Base-by-base conservation (phyloP, 2,113 vertebrate genomes). In the Lepus americanus region DNA sequence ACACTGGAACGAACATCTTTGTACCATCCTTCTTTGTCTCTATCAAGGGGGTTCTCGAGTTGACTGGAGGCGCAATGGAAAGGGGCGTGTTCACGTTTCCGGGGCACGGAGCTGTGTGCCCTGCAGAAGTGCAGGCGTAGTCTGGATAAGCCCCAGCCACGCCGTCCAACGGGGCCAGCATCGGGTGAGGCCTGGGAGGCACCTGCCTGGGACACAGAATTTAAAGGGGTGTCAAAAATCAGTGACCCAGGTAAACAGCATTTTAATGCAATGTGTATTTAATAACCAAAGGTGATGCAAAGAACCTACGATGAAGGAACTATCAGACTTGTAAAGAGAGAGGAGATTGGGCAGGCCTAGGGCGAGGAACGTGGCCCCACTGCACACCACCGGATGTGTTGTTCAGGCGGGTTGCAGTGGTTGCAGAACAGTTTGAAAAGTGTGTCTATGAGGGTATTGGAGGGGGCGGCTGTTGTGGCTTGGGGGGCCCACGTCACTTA, bases 351-450 rank as follows among this genome's bases (percentile, higher is more conserved):
- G 44, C 44, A 44, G 6, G 44, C 44, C 44, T 7, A 44, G 44
- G 44, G 44, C 44, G 44, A 44, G 44, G 81, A 89, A 64, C 2
- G 9, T 19, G 7, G 7, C 9, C 13, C 78, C 19, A 16, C 2
- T 19, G 72, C 70, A 70, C 14, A n/a, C 17, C 29, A 66, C 33
- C 86, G 29, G 19, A 44, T 63, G 25, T 67, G 36, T 51, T 92
- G 76, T 49, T 49, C 2, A 89, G 87, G 27, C 73, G 67, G 27
- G 20, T 49, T 86, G 61, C 86, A 89, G 39, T 51, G 29, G 23
- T 72, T 94, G 36, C 72, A 90, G 59, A 69, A 66, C 73, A 19
- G 70, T n/a, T 36, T 10, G 29, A 87, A 84, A 93, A n/a, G 83
- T 51, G n/a, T 44, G 29, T 61, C 10, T 63, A 25, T 82, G 77